These are phyloP conservation scores for Sinocyclocheilus anshuiensis DNA, from an alignment of 2,113 vertebrate genomes.

Conservation along the genomic window DNA sequence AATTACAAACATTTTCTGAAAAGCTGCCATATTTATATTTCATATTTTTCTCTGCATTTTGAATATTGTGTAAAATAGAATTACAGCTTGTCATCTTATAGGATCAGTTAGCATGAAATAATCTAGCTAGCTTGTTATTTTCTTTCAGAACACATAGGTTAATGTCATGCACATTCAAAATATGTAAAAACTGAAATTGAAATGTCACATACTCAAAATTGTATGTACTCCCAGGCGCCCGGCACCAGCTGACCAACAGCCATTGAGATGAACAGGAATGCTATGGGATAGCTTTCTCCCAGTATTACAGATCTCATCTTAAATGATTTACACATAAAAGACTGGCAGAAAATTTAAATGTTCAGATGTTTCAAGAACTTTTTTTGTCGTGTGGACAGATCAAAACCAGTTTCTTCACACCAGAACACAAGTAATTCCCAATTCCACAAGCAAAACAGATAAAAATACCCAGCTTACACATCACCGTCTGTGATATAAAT, in stretches of 20 bases:
- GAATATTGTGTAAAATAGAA: neutral
- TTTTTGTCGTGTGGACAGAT: neutral
- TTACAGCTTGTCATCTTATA: too few relatives aligned
- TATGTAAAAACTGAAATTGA: neutral
- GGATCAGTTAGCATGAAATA: neutral
- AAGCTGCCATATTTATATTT: neutral
- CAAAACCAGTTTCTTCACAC: conserved; percentile 1
- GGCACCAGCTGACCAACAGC: neutral
- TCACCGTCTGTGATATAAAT: conserved; percentile 6
- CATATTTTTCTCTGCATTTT: neutral
- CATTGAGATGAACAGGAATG: neutral
- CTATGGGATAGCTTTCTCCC: neutral
- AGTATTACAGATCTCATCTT: neutral
- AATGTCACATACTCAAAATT: neutral
- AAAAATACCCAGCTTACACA: conserved; percentile 18
- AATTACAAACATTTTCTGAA: neutral
- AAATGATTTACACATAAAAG: conserved; percentile 1
- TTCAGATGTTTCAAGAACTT: neutral
- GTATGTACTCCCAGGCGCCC: neutral
- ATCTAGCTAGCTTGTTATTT: neutral
- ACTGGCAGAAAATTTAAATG: neutral
- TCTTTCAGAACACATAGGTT: neutral
- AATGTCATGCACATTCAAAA: neutral
- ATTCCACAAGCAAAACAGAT: conserved; percentile 15
- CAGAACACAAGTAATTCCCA: neutral